Base-by-base conservation (phyloP, 2,888 invertebrate species). In the Acanthacorydalis orientalis region DNA sequence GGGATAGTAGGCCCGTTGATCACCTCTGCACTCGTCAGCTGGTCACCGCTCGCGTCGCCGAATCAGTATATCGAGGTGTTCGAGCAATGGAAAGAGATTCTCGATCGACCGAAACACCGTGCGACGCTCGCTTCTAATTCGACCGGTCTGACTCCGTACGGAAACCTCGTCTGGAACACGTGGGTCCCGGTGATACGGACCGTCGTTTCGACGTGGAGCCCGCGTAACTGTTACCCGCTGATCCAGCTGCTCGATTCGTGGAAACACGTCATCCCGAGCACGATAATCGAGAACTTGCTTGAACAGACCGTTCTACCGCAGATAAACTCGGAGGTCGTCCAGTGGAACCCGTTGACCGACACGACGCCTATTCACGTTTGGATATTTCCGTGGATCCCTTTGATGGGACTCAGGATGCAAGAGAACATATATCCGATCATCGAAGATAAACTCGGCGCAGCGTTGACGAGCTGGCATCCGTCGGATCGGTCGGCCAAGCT, bases 301-400 rank as follows among this genome's bases (percentile, higher is more conserved):
- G 80, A 91, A 47, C 83, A 90, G 55, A 68, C 83, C 44, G 74
- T 96, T 44, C 69, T 90, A 57, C 90, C 91, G 0, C 74, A 79
- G 38, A 62, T 88, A 35, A 70, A 76, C 15, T 65, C 73, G 1
- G 90, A 85, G 54, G 92, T 92, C 0, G 77, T 85, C 41, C 76
- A 75, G 47, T 97, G 98, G 98, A 90, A 98, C 70, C 98, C 98
- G 1, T 73, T 93, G 2, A 85, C 85, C 0, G 97, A 98, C 63
- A 87, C 88, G 0, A 78, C 92, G 53, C 97, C 97, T 11, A 86
- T 99, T 53, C 96, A 98, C 64, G 78, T 83, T 4, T 98, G 98
- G 98, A 80, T 96, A 51, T 83, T 95, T 63, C 97, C 97, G 0
- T 99, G 98, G 98, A 77, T 93, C 50, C 82, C 83, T 0, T 66